phyloP scores from a whole-genome alignment of 2,113 vertebrate species.

The Crotalus tigris region DNA sequence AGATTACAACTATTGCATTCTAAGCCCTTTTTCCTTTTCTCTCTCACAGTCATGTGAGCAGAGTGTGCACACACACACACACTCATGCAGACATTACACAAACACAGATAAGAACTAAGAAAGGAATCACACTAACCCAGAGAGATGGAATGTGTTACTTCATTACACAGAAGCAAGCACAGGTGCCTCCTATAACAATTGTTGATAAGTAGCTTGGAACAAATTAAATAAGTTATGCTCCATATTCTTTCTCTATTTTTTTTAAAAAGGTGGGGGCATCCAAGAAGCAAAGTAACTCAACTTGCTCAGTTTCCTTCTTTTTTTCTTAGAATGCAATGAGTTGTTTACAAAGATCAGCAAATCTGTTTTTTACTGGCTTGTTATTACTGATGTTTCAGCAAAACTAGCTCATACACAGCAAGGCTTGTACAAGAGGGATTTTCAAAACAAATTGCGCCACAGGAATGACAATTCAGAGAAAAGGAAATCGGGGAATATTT shows the following conservation, averaged over 20 bases:
- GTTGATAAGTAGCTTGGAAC: background rate
- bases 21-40: background rate
- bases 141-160: background rate
- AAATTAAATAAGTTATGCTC: background rate
- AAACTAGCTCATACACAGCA: background rate
- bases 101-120: background rate
- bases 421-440: background rate
- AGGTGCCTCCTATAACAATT: background rate
- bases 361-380: background rate
- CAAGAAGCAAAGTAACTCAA: background rate
- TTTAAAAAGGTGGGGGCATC: background rate
- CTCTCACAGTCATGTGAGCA: background rate
- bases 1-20: background rate
- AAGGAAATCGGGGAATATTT: background rate
- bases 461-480: background rate
- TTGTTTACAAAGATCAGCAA: constrained; percentile 24
- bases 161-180: background rate
- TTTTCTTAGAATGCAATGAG: background rate
- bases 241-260: background rate
- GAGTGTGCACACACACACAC: background rate
- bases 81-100: background rate
- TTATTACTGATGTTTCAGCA: constrained; percentile 4
- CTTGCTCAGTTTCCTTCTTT: background rate
- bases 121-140: background rate
- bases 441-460: background rate